Evolutionary conservation across 2,888 invertebrate species (phyloP), one percentile per base, ranked within the genome.

Genomic region (Polyploca ridens): DNA sequence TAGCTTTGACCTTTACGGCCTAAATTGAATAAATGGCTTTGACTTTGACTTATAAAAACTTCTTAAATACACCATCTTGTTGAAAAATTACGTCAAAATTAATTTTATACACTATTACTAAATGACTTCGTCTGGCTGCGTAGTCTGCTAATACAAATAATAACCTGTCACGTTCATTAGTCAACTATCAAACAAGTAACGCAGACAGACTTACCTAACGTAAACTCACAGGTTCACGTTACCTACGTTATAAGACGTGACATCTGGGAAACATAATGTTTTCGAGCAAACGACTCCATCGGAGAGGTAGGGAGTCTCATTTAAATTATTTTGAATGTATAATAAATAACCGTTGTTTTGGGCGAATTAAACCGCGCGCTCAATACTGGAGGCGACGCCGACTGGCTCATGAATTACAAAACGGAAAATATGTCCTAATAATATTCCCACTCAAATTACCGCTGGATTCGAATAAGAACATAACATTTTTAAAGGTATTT

Each of bases 301-400:
- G 38, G 46, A 6, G 44, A n/a, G 27, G 33, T 13, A 33, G 33
- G 60, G 13, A 60, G 11, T n/a, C 68, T 67, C 69, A 72, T 73
- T 75, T 75, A 67, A 76, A 76, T 76, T 74, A 75, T 74, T 74
- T 73, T 73, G 77, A 77, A 77, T 77, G 74, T 75, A 75, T 77
- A 78, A 78, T 75, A 67, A 71, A 71, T 64, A 63, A 63, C 69
- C 66, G 69, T 58, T 73, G 68, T 72, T 74, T 69, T 69, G 16
- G 57, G 65, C 58, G 66, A 69, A 73, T 70, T 69, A 70, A 75
- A 69, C 72, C 66, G 57, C 60, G 64, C 67, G 16, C 16, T 16
- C 66, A 76, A 76, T 72, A 76, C 72, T 70, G 71, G 63, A 72
- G 64, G 69, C 63, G 71, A 70, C 72, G 69, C 67, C 64, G n/a